A percentile compares a stretch with the other conserved stretches of the same genome.
Evolutionary conservation across 1,140 invertebrate genomes (phyloP).

Genomic region (Drosophila parabipectinata): DNA sequence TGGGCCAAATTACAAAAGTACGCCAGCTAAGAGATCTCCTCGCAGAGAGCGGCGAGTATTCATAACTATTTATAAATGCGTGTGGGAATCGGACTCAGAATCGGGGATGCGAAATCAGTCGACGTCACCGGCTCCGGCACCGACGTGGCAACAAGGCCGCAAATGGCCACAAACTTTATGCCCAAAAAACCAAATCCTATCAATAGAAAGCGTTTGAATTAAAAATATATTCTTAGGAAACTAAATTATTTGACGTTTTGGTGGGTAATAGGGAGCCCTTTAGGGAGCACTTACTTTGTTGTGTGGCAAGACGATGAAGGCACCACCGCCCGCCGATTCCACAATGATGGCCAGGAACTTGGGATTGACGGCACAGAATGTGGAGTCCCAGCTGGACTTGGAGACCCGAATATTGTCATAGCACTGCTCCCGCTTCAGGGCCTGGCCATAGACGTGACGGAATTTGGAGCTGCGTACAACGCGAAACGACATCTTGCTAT

Average conservation of each 20-base stretch:
- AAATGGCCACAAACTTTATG: constrained; percentile 68
- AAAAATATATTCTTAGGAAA: constrained; percentile 13
- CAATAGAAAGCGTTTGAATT: constrained; percentile 62
- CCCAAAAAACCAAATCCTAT: constrained; percentile 47
- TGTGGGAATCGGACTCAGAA: constrained; percentile 1
- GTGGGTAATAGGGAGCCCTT: no score
- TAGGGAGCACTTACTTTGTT: constrained; percentile 90
- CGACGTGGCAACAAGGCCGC: constrained; percentile 58
- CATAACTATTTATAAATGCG: constrained; percentile 62
- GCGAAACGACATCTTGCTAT: constrained; percentile 93
- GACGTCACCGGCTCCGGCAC: constrained; percentile 53
- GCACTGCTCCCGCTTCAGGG: constrained; percentile 98
- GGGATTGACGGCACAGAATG: constrained; percentile 99
- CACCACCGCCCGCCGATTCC: constrained; percentile 98
- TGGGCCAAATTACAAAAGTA: constrained; percentile 66
- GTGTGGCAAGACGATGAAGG: constrained; percentile 98
- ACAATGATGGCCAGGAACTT: constrained; percentile 99
- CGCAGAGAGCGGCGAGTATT: constrained; percentile 35
- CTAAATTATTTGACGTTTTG: not conserved
- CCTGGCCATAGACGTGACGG: constrained; percentile 98
- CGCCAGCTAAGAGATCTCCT: constrained; percentile 40
- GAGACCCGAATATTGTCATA: constrained; percentile 99
- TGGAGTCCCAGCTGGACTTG: constrained; percentile 99
- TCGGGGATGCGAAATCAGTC: constrained; percentile 44
- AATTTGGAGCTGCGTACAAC: constrained; percentile 98